A percentile compares a stretch with the other conserved stretches of the same genome.
phyloP scores from a whole-genome alignment of 2,113 vertebrate genomes.

The Collichthys lucidus region DNA sequence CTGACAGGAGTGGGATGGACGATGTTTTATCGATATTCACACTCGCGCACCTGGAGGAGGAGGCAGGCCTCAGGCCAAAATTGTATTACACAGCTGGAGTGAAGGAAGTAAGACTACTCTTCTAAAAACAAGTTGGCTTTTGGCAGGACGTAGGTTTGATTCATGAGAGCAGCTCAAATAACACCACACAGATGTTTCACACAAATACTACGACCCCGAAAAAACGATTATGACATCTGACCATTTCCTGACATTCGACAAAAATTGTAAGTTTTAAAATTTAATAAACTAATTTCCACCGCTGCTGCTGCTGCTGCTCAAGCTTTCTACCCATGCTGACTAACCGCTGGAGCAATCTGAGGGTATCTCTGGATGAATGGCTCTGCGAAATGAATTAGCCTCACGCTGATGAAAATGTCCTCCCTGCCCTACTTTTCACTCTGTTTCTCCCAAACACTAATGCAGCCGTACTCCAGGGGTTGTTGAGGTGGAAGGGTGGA shows the following conservation, averaged over 20 bases:
- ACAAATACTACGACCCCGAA: not conserved
- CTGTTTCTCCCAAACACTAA: conserved; percentile 31
- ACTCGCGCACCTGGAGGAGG: conserved; percentile 5
- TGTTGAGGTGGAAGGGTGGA: conserved; percentile 30
- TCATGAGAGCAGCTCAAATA: conserved; percentile 46
- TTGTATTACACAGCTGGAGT: conserved; percentile 37
- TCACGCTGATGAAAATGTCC: conserved; percentile 70
- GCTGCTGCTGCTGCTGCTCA: not conserved
- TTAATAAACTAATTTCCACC: conserved; percentile 15
- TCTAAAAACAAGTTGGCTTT: conserved; percentile 44
- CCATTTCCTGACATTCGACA: conserved; percentile 7
- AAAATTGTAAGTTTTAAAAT: conserved; percentile 13
- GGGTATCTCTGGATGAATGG: conserved; percentile 60
- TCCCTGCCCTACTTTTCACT: conserved; percentile 72
- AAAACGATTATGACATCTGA: not conserved
- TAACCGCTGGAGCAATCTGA: conserved; percentile 50
- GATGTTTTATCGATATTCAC: conserved; percentile 28
- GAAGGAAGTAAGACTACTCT: not conserved
- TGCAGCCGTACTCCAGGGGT: conserved; percentile 25
- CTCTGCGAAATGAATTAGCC: conserved; percentile 64
- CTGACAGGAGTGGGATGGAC: not conserved
- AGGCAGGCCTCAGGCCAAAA: conserved; percentile 11
- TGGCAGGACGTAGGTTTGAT: conserved; percentile 42
- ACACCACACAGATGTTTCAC: conserved; percentile 54
- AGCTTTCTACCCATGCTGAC: conserved; percentile 23